These are phyloP conservation scores for Hydrozoanthus tunicans DNA, from an alignment of 64 coral and sea anemone genomes.

Conservation along the genomic window DNA sequence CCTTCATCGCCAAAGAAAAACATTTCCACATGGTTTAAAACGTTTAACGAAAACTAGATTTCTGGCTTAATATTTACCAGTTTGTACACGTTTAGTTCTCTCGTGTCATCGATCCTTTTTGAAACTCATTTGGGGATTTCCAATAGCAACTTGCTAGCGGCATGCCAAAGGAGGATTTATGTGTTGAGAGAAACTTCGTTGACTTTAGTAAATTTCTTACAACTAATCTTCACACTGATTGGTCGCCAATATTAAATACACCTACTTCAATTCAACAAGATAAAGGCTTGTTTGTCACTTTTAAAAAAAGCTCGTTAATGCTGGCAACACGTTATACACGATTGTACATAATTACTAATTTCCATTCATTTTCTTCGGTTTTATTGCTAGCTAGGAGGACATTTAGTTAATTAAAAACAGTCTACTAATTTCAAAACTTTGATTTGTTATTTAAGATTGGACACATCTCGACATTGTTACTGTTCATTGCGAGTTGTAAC, in stretches of 20 bases:
- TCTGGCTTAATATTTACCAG: neutral
- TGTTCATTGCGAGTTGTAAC: constrained; percentile 10
- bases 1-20: neutral
- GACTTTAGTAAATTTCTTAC: constrained; percentile 28
- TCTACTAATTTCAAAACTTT: constrained; percentile 48
- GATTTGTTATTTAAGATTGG: constrained; percentile 49
- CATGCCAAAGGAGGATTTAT: neutral
- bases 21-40: constrained; percentile 12
- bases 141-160: constrained; percentile 1
- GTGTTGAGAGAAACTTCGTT: constrained; percentile 29
- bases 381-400: constrained; percentile 52
- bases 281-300: constrained; percentile 48
- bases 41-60: neutral
- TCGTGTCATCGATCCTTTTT: constrained; percentile 1
- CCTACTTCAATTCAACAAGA: constrained; percentile 36
- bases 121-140: neutral
- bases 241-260: constrained; percentile 36
- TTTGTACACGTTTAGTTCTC: constrained; percentile 15
- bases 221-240: constrained; percentile 43
- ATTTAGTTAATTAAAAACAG: constrained; percentile 63
- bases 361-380: constrained; percentile 48
- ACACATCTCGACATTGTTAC: constrained; percentile 13
- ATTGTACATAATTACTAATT: constrained; percentile 53
- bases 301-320: constrained; percentile 16
- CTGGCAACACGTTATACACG: constrained; percentile 19